Percentiles rank a stretch among this genome's conserved stretches.
phyloP scores from a whole-genome alignment of 1,140 invertebrate genomes.

The Neodiprion virginianus region DNA sequence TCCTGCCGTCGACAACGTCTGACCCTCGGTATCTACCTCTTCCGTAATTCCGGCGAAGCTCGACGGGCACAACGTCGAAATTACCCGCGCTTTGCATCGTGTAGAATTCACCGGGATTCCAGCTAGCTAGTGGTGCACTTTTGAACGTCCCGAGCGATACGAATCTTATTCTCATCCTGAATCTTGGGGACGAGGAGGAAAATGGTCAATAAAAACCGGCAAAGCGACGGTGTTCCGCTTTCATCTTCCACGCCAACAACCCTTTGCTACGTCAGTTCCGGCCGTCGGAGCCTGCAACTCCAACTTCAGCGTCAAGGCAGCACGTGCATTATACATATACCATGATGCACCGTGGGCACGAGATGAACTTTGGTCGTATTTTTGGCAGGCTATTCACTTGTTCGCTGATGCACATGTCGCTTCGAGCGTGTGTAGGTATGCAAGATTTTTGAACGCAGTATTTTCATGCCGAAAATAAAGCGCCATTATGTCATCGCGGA shows the following conservation, averaged over 20 bases:
- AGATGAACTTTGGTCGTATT: neutral
- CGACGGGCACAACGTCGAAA: neutral
- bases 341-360: neutral
- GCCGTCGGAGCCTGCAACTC: no score
- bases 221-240: neutral
- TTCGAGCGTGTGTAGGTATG: neutral
- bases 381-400: neutral
- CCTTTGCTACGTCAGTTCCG: no score
- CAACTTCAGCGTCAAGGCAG: no score
- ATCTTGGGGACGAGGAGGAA: slow-evolving; percentile 4
- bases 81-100: neutral
- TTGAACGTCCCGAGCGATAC: neutral
- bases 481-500: slow-evolving; percentile 4
- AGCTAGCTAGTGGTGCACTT: neutral
- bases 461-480: neutral
- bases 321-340: neutral
- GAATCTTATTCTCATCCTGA: neutral
- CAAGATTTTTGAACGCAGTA: neutral
- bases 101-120: neutral
- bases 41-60: neutral
- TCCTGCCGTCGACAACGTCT: neutral
- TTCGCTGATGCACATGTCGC: neutral
- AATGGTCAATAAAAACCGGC: neutral
- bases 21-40: neutral
- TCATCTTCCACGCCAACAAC: neutral